A percentile compares a stretch with the other conserved stretches of the same genome.
Conservation (phyloP, 1,140 invertebrate genomes). For the Leptinotarsa texana region DNA sequence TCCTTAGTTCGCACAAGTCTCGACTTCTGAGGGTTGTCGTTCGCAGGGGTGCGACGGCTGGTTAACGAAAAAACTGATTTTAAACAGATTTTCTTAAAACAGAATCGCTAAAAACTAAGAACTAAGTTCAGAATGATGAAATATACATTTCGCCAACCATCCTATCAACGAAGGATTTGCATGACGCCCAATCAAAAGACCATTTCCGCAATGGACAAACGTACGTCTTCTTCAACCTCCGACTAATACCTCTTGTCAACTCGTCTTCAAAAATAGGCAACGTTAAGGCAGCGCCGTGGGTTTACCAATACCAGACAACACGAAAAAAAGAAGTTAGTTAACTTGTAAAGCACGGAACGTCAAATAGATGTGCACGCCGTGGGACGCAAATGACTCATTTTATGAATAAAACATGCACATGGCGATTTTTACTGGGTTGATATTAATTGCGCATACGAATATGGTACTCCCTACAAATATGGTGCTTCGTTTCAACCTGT, state of each 20-base stretch:
- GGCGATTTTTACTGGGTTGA: constrained; percentile 2
- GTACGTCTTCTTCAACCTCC: constrained; percentile 1
- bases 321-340: constrained; percentile 6
- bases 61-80: no score
- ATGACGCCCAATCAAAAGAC: no score
- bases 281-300: neutral
- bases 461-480: constrained; percentile 9
- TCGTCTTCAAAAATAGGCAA: neutral
- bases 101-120: no score
- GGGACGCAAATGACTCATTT: constrained; percentile 5
- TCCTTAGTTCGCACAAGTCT: no score
- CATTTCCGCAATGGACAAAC: neutral
- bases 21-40: no score
- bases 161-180: no score
- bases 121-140: no score
- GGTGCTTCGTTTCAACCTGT: constrained; percentile 12
- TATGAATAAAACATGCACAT: constrained; percentile 4
- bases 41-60: no score
- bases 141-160: no score
- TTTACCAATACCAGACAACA: constrained; percentile 5
- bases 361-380: constrained; percentile 2
- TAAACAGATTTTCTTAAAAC: no score
- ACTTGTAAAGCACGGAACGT: constrained; percentile 7
- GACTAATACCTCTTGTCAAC: neutral
- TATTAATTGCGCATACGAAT: constrained; percentile 8